A percentile compares a stretch with the other conserved stretches of the same genome.
These are phyloP conservation scores for Mus musculus DNA, from an alignment of 2,113 vertebrate species.

Conservation along the genomic window DNA sequence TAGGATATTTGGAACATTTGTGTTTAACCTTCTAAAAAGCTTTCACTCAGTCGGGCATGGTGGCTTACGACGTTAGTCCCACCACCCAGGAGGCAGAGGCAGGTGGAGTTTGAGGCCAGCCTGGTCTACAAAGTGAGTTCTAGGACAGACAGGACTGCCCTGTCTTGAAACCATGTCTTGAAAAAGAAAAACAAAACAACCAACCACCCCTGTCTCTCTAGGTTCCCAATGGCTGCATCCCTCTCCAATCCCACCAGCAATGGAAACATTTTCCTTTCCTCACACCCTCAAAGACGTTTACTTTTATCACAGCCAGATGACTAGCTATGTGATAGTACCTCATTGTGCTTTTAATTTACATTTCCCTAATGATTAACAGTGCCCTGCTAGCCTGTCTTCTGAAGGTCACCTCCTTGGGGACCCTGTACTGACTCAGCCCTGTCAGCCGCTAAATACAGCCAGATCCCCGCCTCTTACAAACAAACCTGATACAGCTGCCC, in stretches of 20 bases:
- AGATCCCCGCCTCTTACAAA: not conserved
- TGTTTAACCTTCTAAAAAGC: not conserved
- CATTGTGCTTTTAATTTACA: not conserved
- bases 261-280: not conserved
- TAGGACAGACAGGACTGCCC: not conserved
- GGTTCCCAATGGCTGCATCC: not conserved
- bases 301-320: not conserved
- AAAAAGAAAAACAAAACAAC: not conserved
- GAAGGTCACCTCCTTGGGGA: not conserved
- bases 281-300: not conserved
- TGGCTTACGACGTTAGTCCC: not conserved
- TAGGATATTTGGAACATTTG: not conserved
- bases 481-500: not conserved
- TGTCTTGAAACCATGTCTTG: not conserved
- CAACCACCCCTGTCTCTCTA: not conserved
- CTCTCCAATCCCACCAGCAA: not conserved
- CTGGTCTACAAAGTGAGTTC: not conserved
- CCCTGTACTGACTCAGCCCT: not conserved
- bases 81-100: not conserved
- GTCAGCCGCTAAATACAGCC: not conserved
- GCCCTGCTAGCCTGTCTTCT: not conserved
- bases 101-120: not conserved
- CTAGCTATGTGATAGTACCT: not conserved
- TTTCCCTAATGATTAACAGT: not conserved
- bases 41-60: not conserved